Conservation (phyloP, 1,140 invertebrate genomes). For the Ostrea denselamellosa region DNA sequence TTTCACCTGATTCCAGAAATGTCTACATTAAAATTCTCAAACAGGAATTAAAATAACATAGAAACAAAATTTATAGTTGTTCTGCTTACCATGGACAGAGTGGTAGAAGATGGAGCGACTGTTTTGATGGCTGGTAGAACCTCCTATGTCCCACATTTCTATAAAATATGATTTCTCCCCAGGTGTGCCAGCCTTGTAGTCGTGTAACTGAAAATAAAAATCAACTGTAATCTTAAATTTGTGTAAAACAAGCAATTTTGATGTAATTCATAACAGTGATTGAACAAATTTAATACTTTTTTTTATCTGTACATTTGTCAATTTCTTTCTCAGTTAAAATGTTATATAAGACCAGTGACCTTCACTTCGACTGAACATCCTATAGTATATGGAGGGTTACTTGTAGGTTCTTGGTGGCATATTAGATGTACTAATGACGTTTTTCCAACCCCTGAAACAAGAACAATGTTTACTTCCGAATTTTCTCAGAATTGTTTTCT, state of each 20-base stretch:
- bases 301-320: too few species aligned
- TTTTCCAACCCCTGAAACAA: constrained; percentile 91
- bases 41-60: too few species aligned
- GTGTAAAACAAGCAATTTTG: too few species aligned
- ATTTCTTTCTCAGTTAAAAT: too few species aligned
- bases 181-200: constrained; percentile 96
- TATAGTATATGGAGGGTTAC: constrained; percentile 94
- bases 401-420: constrained; percentile 90
- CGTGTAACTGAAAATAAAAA: constrained; percentile 84
- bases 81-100: constrained; percentile 89
- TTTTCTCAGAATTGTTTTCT: neutral
- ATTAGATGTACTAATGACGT: constrained; percentile 95
- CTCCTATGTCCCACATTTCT: constrained; percentile 97
- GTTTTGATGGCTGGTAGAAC: constrained; percentile 94
- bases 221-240: too few species aligned
- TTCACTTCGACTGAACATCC: constrained; percentile 97
- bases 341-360: constrained; percentile 61
- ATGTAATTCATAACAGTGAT: too few species aligned
- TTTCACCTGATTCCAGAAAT: too few species aligned
- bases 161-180: constrained; percentile 93
- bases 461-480: constrained; percentile 42
- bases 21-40: too few species aligned
- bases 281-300: too few species aligned
- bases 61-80: too few species aligned
- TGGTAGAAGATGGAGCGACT: constrained; percentile 95